Evolutionary conservation across 2,113 vertebrate species (phyloP).

Genomic region (Gasterosteus aculeatus): DNA sequence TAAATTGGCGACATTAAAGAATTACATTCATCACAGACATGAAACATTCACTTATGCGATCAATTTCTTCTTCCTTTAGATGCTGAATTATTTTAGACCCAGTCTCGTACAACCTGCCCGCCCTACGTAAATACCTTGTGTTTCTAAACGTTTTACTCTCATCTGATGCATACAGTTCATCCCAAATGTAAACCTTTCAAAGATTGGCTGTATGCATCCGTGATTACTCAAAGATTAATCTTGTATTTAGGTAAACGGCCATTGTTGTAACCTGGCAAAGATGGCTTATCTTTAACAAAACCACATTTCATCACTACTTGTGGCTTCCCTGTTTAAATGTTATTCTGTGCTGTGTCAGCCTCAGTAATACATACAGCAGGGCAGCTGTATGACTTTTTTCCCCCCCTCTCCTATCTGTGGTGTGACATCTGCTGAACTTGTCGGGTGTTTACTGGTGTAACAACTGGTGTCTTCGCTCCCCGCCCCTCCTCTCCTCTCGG

Average conservation of each 20-base stretch:
- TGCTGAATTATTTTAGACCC: conserved; percentile 22
- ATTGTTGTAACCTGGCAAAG: not conserved
- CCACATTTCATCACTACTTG: conserved; percentile 57
- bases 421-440: conserved; percentile 76
- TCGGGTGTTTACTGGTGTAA: conserved; percentile 73
- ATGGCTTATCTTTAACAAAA: conserved; percentile 18
- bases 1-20: conserved; percentile 60
- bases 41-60: conserved; percentile 37
- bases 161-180: conserved; percentile 3
- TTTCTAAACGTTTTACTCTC: conserved; percentile 1
- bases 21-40: conserved; percentile 39
- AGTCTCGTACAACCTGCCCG: not conserved
- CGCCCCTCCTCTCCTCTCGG: conserved; percentile 39
- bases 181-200: conserved; percentile 13
- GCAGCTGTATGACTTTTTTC: conserved; percentile 62
- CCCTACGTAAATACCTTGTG: not conserved
- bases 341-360: conserved; percentile 54
- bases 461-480: conserved; percentile 67
- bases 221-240: conserved; percentile 29
- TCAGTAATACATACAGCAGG: conserved; percentile 52
- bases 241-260: conserved; percentile 10
- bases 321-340: conserved; percentile 57
- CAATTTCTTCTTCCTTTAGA: conserved; percentile 22
- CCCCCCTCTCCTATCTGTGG: conserved; percentile 63
- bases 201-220: conserved; percentile 3